Evolutionary conservation across 1,140 invertebrate genomes (phyloP).

Genomic region (Drosophila mojavensis): DNA sequence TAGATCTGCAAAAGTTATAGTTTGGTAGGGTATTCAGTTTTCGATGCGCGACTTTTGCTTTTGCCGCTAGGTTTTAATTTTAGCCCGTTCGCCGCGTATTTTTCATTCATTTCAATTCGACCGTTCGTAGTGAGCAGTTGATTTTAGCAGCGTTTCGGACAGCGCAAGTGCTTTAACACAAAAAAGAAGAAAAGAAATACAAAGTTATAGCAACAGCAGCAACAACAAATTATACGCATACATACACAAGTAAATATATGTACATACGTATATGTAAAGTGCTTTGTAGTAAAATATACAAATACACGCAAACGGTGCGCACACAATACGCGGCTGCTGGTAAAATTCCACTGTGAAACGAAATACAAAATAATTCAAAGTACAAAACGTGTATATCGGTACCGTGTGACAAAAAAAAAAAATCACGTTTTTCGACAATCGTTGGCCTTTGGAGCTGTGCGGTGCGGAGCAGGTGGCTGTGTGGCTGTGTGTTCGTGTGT

Average conservation of each 20-base stretch:
- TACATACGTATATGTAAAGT: slow-evolving; percentile 15
- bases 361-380: slow-evolving; percentile 62
- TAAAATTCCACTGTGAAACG: slow-evolving; percentile 76
- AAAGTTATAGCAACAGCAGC: slow-evolving; percentile 52
- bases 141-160: slow-evolving; percentile 46
- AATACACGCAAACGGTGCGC: slow-evolving; percentile 43
- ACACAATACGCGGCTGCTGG: slow-evolving; percentile 60
- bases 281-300: slow-evolving; percentile 63
- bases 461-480: slow-evolving; percentile 25
- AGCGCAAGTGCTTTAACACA: slow-evolving; percentile 53
- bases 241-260: slow-evolving; percentile 25
- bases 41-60: neutral
- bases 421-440: slow-evolving; percentile 73
- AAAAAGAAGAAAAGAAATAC: slow-evolving; percentile 41
- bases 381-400: slow-evolving; percentile 63
- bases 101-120: slow-evolving; percentile 82
- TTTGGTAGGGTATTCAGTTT: slow-evolving; percentile 13
- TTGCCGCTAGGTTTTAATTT: slow-evolving; percentile 53
- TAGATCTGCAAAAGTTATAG: neutral
- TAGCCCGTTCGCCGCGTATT: slow-evolving; percentile 58
- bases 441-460: slow-evolving; percentile 37
- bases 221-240: slow-evolving; percentile 65
- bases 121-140: slow-evolving; percentile 59
- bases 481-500: slow-evolving; percentile 23
- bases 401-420: slow-evolving; percentile 36